Evolutionary conservation across 35 echinoderm and acorn worm genomes (phyloP).

Genomic region (Ophiothrix spiculata): DNA sequence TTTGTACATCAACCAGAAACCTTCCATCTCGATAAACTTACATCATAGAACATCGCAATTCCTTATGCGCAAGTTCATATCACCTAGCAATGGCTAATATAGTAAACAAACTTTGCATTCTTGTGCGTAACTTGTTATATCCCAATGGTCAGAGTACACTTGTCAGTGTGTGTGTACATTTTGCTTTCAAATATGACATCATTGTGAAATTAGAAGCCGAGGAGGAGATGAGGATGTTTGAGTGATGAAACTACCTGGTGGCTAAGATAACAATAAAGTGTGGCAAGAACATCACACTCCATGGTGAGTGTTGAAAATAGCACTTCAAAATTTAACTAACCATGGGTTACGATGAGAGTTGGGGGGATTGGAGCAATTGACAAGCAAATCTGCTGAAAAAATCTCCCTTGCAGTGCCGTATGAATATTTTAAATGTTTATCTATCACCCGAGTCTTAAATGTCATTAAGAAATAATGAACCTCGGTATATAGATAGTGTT

Average conservation of each 20-base stretch:
- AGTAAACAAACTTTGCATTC: not conserved
- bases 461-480: not conserved
- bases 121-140: not conserved
- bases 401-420: not conserved
- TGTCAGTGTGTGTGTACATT: not conserved
- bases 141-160: not conserved
- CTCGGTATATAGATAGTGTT: not conserved
- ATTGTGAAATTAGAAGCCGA: not conserved
- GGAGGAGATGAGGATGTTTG: not conserved
- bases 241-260: not conserved
- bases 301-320: not conserved
- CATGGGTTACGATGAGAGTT: not conserved
- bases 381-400: not conserved
- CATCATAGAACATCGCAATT: not conserved
- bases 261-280: conserved; percentile 9
- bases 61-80: not conserved
- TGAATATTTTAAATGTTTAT: not conserved
- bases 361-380: not conserved
- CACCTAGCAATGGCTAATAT: not conserved
- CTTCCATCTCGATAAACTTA: not conserved
- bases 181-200: not conserved
- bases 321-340: conserved; percentile 9
- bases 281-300: conserved; percentile 1
- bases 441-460: conserved; percentile 2
- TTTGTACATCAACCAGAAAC: not conserved